Evolutionary conservation across 2,888 invertebrate species (phyloP).

Genomic region (Pandemis corylana): DNA sequence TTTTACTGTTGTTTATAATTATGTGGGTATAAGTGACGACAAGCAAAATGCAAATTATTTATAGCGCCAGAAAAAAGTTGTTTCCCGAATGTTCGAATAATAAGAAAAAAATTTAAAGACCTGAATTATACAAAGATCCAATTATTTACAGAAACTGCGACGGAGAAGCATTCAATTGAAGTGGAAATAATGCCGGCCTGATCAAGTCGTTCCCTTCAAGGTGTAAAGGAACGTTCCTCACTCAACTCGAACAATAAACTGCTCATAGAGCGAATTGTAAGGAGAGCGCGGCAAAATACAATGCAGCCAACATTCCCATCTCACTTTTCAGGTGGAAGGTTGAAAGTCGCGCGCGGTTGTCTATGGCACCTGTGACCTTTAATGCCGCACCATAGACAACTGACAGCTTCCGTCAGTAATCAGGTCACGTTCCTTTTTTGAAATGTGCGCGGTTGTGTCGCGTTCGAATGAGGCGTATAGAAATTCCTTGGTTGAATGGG

Average conservation of each 20-base stretch:
- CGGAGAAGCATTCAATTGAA: slow-evolving; percentile 47
- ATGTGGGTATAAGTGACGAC: background rate
- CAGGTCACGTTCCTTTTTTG: slow-evolving; percentile 83
- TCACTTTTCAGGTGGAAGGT: slow-evolving; percentile 53
- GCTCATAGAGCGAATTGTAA: slow-evolving; percentile 60
- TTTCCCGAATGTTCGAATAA: background rate
- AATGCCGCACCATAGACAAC: slow-evolving; percentile 59
- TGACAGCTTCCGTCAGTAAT: slow-evolving; percentile 81
- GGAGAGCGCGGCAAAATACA: slow-evolving; percentile 49
- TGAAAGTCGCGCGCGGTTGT: slow-evolving; percentile 48
- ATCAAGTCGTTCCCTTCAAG: slow-evolving; percentile 63
- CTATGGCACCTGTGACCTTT: slow-evolving; percentile 66
- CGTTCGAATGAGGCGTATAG: slow-evolving; percentile 54
- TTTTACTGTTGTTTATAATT: slow-evolving; percentile 7
- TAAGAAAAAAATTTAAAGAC: background rate
- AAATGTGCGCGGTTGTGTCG: slow-evolving; percentile 69
- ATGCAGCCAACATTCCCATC: slow-evolving; percentile 53
- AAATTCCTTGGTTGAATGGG: slow-evolving; percentile 40
- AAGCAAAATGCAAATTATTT: background rate
- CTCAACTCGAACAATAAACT: slow-evolving; percentile 69
- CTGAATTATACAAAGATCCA: slow-evolving; percentile 10
- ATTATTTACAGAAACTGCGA: slow-evolving; percentile 30
- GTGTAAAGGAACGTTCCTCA: slow-evolving; percentile 62
- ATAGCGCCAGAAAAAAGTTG: background rate
- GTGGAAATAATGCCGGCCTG: slow-evolving; percentile 50